These are phyloP conservation scores for Furnarius figulus DNA, from an alignment of 2,113 vertebrate species.

Conservation along the genomic window DNA sequence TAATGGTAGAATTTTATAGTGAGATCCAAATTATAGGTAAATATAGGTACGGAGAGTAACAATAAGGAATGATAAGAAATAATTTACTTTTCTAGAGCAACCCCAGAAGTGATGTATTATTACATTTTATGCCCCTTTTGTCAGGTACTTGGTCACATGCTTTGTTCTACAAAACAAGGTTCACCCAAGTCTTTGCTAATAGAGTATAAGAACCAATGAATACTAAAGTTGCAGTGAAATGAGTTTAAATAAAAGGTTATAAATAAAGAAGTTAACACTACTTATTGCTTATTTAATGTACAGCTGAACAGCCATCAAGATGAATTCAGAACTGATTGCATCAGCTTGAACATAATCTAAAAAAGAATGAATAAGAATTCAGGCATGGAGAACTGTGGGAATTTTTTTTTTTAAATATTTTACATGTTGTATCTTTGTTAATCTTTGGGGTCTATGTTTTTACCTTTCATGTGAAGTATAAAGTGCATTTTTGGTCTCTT, in stretches of 20 bases:
- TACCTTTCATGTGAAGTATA: neutral
- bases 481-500: neutral
- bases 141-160: neutral
- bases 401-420: neutral
- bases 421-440: neutral
- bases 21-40: neutral
- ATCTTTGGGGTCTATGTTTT: neutral
- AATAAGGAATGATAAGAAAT: neutral
- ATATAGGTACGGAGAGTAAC: neutral
- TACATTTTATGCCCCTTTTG: neutral
- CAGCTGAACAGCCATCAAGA: neutral
- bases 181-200: neutral
- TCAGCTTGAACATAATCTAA: neutral
- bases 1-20: neutral
- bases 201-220: neutral
- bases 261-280: neutral
- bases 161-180: neutral
- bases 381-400: neutral
- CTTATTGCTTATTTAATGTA: neutral
- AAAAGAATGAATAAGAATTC: neutral
- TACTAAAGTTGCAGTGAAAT: neutral
- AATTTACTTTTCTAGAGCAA: neutral
- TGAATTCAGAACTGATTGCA: conserved; percentile 1
- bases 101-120: neutral
- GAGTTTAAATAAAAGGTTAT: neutral